Evolutionary conservation across 1,140 invertebrate species (phyloP).

Genomic region (Hirudo medicinalis): DNA sequence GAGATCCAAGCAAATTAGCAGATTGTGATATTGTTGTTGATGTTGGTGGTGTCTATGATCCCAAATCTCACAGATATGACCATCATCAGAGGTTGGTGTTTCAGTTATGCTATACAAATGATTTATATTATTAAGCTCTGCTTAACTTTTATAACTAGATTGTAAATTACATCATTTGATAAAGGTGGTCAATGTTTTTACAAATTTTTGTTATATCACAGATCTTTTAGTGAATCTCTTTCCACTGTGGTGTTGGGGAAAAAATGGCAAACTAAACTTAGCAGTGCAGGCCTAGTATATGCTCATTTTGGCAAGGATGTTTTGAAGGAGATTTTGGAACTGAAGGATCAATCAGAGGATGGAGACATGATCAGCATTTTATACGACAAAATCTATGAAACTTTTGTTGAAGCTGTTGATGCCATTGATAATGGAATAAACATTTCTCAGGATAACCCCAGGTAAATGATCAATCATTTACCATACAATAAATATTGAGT

Average conservation of each 20-base stretch:
- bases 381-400: constrained; percentile 73
- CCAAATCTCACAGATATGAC: constrained; percentile 64
- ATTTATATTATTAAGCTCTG: too few relatives aligned
- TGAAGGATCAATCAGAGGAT: constrained; percentile 10
- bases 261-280: constrained; percentile 58
- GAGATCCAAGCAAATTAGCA: constrained; percentile 54
- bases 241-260: constrained; percentile 47
- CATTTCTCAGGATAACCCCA: constrained; percentile 55
- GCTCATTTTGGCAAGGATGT: constrained; percentile 74
- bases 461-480: constrained; percentile 30
- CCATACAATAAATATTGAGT: too few relatives aligned
- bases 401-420: constrained; percentile 84
- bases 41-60: constrained; percentile 80
- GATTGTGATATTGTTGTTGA: constrained; percentile 89
- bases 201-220: constrained; percentile 42
- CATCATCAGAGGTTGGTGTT: constrained; percentile 69
- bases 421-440: constrained; percentile 85
- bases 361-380: constrained; percentile 42
- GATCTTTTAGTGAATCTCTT: constrained; percentile 54
- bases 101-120: too few relatives aligned
- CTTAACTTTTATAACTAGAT: too few relatives aligned
- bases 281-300: constrained; percentile 88
- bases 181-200: constrained; percentile 13
- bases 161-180: too few relatives aligned
- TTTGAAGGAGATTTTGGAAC: constrained; percentile 46